phyloP scores from a whole-genome alignment of 2,888 invertebrate species.

The Hyalella azteca region DNA sequence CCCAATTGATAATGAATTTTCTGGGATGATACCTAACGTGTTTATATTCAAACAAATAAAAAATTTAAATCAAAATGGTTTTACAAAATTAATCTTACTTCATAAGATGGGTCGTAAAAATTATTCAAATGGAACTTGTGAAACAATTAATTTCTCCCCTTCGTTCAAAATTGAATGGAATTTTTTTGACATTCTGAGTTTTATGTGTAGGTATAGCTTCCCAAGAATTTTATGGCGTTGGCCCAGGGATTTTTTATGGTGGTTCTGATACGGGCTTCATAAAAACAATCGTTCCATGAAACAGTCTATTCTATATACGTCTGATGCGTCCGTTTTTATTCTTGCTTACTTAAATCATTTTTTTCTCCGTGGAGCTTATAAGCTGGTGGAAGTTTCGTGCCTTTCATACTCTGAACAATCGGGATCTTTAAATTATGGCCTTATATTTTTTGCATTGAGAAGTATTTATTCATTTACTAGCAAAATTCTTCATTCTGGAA shows the following conservation, averaged over 20 bases:
- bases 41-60: background rate
- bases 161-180: too few species aligned
- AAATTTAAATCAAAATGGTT: background rate
- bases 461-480: too few species aligned
- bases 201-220: constrained; percentile 26
- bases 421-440: background rate
- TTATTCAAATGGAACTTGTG: background rate
- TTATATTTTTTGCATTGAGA: background rate
- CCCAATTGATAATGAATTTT: too few species aligned
- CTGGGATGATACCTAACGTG: background rate
- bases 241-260: constrained; percentile 15
- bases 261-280: constrained; percentile 12
- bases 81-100: background rate
- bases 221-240: background rate
- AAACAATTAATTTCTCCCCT: background rate
- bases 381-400: constrained; percentile 2
- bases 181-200: background rate
- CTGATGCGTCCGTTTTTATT: background rate
- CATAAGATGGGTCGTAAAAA: background rate
- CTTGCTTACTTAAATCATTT: background rate
- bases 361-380: background rate
- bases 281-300: constrained; percentile 17
- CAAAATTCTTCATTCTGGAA: too few species aligned
- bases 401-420: background rate
- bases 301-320: background rate